A percentile compares a stretch with the other conserved stretches of the same genome.
Conservation (phyloP, 2,797 vertebrate species). For the Remorina albescens region DNA sequence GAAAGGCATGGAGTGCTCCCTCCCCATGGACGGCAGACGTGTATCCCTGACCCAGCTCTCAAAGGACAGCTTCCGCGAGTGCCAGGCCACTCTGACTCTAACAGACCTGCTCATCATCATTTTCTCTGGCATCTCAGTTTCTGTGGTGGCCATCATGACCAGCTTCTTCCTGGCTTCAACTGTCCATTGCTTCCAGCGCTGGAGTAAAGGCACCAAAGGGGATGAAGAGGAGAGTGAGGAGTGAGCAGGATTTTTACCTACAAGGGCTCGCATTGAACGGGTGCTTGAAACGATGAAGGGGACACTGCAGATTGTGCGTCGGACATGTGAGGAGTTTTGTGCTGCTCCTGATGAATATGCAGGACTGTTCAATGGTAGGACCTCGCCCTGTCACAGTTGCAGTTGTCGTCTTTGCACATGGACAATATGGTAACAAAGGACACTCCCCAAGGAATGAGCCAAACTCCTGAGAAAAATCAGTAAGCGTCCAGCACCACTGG, state of each 20-base stretch:
- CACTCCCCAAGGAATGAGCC: constrained; percentile 51
- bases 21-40: constrained; percentile 90
- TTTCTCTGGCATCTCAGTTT: constrained; percentile 97
- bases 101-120: constrained; percentile 98
- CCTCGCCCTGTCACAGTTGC: constrained; percentile 28
- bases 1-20: constrained; percentile 93
- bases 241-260: constrained; percentile 71
- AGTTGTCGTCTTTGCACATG: constrained; percentile 57
- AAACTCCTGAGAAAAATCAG: constrained; percentile 41
- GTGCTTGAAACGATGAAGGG: constrained; percentile 30
- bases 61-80: constrained; percentile 97
- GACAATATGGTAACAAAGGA: constrained; percentile 47
- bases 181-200: constrained; percentile 97
- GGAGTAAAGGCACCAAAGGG: constrained; percentile 93
- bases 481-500: constrained; percentile 31
- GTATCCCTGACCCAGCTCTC: constrained; percentile 93
- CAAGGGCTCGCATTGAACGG: constrained; percentile 11
- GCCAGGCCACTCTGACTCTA: constrained; percentile 93
- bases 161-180: constrained; percentile 98
- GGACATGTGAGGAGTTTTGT: constrained; percentile 35
- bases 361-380: constrained; percentile 45
- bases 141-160: constrained; percentile 95
- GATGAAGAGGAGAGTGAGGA: constrained; percentile 96
- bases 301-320: constrained; percentile 35
- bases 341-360: constrained; percentile 47